A percentile compares a stretch with the other conserved stretches of the same genome.
phyloP scores from a whole-genome alignment of 1,140 invertebrate genomes.

The Aleiodes sp. region DNA sequence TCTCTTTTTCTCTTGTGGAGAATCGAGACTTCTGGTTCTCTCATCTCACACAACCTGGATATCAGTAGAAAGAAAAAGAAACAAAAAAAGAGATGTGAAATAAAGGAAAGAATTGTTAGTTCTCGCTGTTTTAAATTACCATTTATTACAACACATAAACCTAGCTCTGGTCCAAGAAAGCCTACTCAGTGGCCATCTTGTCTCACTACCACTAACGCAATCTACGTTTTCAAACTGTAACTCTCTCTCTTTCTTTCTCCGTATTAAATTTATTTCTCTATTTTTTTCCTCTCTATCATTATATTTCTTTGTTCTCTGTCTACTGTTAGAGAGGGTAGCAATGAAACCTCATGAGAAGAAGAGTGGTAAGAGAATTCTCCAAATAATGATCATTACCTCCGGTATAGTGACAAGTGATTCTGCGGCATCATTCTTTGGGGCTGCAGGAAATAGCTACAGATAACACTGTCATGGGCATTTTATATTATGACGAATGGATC shows the following conservation, averaged over 20 bases:
- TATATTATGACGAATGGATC: conserved; percentile 64
- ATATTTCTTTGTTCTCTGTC: conserved; percentile 38
- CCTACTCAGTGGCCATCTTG: conserved; percentile 63
- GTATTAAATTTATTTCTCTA: neutral
- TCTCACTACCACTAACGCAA: conserved; percentile 14
- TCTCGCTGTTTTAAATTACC: conserved; percentile 68
- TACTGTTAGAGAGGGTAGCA: conserved; percentile 7
- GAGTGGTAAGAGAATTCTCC: conserved; percentile 22
- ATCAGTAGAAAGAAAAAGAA: conserved; percentile 18
- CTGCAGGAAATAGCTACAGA: conserved; percentile 63
- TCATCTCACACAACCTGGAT: neutral
- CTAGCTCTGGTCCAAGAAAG: conserved; percentile 45
- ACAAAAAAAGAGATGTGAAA: conserved; percentile 43
- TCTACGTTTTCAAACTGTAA: neutral
- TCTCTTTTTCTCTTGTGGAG: neutral
- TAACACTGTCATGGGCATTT: conserved; percentile 63
- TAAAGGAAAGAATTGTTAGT: conserved; percentile 67
- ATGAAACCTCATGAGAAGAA: conserved; percentile 31
- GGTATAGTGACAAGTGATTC: conserved; percentile 62
- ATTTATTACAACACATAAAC: conserved; percentile 68
- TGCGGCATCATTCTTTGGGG: conserved; percentile 37
- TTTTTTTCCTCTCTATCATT: neutral
- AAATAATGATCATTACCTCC: conserved; percentile 66
- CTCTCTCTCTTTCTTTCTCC: neutral
- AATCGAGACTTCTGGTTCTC: neutral